Evolutionary conservation across 2,797 vertebrate species (phyloP).

Genomic region (Sciurus vulgaris): DNA sequence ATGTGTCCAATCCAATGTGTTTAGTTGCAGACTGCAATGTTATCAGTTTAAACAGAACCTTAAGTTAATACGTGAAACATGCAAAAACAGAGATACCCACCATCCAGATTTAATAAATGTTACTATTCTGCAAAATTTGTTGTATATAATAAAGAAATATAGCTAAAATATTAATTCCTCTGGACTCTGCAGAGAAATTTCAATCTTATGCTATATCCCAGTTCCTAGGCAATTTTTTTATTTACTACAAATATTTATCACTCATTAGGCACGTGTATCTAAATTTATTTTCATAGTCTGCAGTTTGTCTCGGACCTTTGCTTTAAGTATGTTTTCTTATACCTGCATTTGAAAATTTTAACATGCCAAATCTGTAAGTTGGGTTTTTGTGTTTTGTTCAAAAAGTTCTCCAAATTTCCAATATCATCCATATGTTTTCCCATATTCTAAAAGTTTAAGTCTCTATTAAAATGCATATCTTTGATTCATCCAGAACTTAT

Average conservation of each 20-base stretch:
- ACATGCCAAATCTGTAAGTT: neutral
- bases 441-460: neutral
- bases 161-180: neutral
- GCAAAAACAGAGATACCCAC: neutral
- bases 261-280: neutral
- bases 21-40: neutral
- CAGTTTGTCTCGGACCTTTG: neutral
- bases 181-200: conserved; percentile 3
- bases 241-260: neutral
- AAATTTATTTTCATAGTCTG: neutral
- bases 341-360: neutral
- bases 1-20: neutral
- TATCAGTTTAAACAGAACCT: neutral
- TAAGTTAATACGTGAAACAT: neutral
- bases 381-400: neutral
- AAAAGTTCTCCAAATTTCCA: neutral
- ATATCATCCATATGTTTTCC: neutral
- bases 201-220: neutral
- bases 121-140: conserved; percentile 13
- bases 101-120: conserved; percentile 3
- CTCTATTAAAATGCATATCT: neutral
- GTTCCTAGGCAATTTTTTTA: neutral
- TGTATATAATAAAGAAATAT: neutral
- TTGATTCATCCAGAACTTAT: conserved; percentile 6
- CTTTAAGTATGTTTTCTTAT: neutral